These are phyloP conservation scores for Tenthredo scrophulariae DNA, from an alignment of 2,888 invertebrate species.

Conservation along the genomic window DNA sequence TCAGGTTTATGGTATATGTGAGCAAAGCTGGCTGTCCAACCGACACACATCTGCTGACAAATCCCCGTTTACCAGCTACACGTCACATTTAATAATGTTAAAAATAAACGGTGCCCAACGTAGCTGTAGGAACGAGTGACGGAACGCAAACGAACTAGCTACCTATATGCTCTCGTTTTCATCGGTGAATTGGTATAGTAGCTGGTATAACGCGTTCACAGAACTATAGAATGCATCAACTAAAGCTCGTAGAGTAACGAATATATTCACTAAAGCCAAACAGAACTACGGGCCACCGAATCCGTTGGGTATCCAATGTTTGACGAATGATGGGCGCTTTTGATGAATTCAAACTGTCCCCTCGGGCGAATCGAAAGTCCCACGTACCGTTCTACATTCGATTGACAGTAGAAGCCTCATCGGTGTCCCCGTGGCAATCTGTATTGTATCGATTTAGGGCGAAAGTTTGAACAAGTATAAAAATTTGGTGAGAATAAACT, in stretches of 20 bases:
- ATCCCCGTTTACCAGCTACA: constrained; percentile 45
- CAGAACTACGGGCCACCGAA: not conserved
- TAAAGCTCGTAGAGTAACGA: constrained; percentile 1
- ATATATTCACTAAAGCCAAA: constrained; percentile 23
- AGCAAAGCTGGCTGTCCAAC: not conserved
- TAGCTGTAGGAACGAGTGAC: not conserved
- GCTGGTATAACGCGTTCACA: not conserved
- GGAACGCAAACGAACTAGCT: constrained; percentile 29
- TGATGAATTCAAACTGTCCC: not conserved
- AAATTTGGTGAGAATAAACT: not conserved
- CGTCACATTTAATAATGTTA: constrained; percentile 39
- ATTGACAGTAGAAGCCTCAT: not conserved
- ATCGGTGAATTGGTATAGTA: not conserved
- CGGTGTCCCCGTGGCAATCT: not conserved
- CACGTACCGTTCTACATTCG: not conserved
- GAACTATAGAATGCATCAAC: not conserved
- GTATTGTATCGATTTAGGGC: not conserved
- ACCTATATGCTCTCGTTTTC: constrained; percentile 9
- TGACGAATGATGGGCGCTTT: constrained; percentile 34
- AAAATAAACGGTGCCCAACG: constrained; percentile 37
- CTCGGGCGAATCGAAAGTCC: constrained; percentile 2
- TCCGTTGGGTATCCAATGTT: constrained; percentile 12
- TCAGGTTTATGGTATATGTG: constrained; percentile 30
- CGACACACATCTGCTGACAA: constrained; percentile 43
- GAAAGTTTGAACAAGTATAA: not conserved